Evolutionary conservation across 2,113 vertebrate species (phyloP), one percentile per base, ranked within the genome.

Genomic region (Myodes glareolus): DNA sequence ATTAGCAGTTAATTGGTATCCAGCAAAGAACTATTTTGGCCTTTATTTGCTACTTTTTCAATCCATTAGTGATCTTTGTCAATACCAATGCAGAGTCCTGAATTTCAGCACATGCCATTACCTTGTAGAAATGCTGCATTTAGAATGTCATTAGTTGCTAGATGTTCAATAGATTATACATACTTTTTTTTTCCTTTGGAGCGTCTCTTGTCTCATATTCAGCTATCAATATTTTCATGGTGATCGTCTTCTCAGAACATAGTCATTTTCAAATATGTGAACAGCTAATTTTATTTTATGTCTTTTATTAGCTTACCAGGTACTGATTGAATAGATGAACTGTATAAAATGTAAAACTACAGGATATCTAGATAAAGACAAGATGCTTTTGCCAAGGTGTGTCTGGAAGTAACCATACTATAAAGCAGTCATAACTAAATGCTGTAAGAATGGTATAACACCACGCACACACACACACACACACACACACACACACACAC

Each of bases 1-100:
- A 97, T 95, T 85, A 96, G 89, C 91, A 81, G 94, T 96, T 97
- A 97, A 97, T 95, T 98, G 96, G 70, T 93, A 95, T 96, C 92
- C 89, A 95, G 58, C 58, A 33, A 97, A 97, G 92, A 96, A 96
- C n/a, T 96, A 47, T 96, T 91, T 94, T 93, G 65, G 80, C n/a
- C 45, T 67, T 90, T 96, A 95, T 88, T 96, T 97, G 73, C 61
- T 96, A 23, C 82, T 97, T 93, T 93, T 95, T 88, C 72, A 80
- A 61, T 77, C 82, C 82, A 81, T 97, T 96, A 96, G 94, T 94
- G 87, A 91, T 96, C 70, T 95, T 95, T 94, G 94, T 97, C 86
- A 77, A 93, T 97, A 96, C 25, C 47, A 93, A 45, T 23, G 55
- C 2, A 39, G 27, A 94, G n/a, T 82, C 45, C 82, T 93, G 94